Evolutionary conservation across 2,888 invertebrate genomes (phyloP).

Genomic region (Cyclophora albipunctata): DNA sequence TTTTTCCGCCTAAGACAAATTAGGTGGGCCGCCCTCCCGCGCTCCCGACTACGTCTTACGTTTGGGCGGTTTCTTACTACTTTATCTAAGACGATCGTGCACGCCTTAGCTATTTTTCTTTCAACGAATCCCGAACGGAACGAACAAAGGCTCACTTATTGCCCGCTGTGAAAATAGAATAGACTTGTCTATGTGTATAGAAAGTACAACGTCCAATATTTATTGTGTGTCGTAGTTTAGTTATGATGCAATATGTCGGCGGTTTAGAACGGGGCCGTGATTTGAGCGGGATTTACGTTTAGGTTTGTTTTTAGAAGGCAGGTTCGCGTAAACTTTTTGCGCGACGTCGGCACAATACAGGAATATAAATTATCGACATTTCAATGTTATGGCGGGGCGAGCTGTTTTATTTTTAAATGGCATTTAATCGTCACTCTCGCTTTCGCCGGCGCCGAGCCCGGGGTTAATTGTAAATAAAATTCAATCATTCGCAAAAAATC

Average conservation of each 20-base stretch:
- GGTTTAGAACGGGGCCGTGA: too few species aligned
- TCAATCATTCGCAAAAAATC: conserved; percentile 73
- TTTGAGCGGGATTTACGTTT: too few species aligned
- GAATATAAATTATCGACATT: conserved; percentile 41
- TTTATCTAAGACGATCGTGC: conserved; percentile 39
- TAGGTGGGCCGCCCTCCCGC: conserved; percentile 63
- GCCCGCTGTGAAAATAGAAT: background rate
- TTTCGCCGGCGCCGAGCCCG: conserved; percentile 58
- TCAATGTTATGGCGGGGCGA: conserved; percentile 53
- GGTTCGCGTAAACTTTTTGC: background rate
- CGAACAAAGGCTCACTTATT: background rate
- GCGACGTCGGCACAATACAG: conserved; percentile 12
- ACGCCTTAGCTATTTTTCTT: conserved; percentile 38
- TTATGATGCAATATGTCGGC: too few species aligned
- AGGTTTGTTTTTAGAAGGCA: background rate
- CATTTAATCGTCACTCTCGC: conserved; percentile 72
- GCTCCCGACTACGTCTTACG: conserved; percentile 37
- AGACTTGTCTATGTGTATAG: background rate
- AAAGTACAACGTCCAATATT: too few species aligned
- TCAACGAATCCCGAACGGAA: conserved; percentile 6
- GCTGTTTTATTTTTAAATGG: conserved; percentile 73
- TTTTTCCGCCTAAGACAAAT: conserved; percentile 76
- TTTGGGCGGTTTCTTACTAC: conserved; percentile 59
- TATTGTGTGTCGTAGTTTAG: too few species aligned
- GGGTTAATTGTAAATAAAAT: conserved; percentile 74